Percentiles rank a stretch among this genome's conserved stretches.
Conservation (phyloP, 2,113 vertebrate genomes). For the Petaurus breviceps region DNA sequence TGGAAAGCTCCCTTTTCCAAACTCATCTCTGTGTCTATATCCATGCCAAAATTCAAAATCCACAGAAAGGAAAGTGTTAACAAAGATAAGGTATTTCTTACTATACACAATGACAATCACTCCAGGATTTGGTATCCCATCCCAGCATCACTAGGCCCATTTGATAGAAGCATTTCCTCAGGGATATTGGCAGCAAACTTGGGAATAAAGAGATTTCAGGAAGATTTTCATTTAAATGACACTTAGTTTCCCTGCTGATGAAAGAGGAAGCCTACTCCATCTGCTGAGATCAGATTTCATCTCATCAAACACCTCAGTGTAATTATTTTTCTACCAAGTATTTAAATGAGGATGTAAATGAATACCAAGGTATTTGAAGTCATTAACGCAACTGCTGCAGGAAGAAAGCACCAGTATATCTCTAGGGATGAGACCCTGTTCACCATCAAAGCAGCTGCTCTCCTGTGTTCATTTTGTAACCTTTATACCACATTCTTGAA, state of each 20-base stretch:
- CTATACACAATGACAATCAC: slow-evolving; percentile 37
- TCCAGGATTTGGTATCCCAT: slow-evolving; percentile 36
- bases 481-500: slow-evolving; percentile 75
- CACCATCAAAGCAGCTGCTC: slow-evolving; percentile 78
- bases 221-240: slow-evolving; percentile 84
- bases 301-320: slow-evolving; percentile 79
- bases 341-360: slow-evolving; percentile 82
- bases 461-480: slow-evolving; percentile 74
- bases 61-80: slow-evolving; percentile 13
- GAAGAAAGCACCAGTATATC: slow-evolving; percentile 39
- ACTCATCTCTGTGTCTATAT: slow-evolving; percentile 5
- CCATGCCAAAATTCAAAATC: slow-evolving; percentile 49
- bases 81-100: slow-evolving; percentile 36
- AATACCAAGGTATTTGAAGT: slow-evolving; percentile 76
- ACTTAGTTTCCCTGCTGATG: slow-evolving; percentile 78
- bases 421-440: slow-evolving; percentile 51
- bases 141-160: slow-evolving; percentile 27
- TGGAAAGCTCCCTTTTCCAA: slow-evolving; percentile 45
- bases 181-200: slow-evolving; percentile 72
- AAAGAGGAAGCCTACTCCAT: slow-evolving; percentile 77
- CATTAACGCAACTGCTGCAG: slow-evolving; percentile 65
- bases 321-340: slow-evolving; percentile 79
- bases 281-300: slow-evolving; percentile 81
- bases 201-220: slow-evolving; percentile 80
- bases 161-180: slow-evolving; percentile 66